These are phyloP conservation scores for Diabrotica undecimpunctata DNA, from an alignment of 1,140 invertebrate species.

Conservation along the genomic window DNA sequence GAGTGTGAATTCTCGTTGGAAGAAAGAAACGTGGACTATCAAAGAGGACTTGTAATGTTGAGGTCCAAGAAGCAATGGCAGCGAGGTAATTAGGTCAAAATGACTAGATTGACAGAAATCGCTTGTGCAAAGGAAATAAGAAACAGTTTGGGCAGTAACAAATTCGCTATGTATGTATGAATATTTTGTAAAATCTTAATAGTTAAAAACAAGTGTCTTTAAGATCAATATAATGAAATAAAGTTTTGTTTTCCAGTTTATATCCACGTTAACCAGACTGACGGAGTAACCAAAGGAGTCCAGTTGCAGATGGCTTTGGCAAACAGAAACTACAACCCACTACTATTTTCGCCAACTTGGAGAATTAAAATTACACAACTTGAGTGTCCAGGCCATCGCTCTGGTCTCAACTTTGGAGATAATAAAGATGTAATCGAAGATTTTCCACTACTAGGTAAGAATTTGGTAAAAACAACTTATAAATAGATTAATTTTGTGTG, in stretches of 20 bases:
- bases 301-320: conserved; percentile 30
- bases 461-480: neutral
- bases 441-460: conserved; percentile 36
- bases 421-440: conserved; percentile 28
- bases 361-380: conserved; percentile 60
- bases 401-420: conserved; percentile 16
- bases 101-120: too few relatives aligned
- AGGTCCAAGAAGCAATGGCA: too few relatives aligned
- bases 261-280: conserved; percentile 32
- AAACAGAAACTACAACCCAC: conserved; percentile 39
- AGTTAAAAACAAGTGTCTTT: too few relatives aligned
- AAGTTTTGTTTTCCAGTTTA: conserved; percentile 29
- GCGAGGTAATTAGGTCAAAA: too few relatives aligned
- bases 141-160: too few relatives aligned
- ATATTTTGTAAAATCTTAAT: too few relatives aligned
- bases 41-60: too few relatives aligned
- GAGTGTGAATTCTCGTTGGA: too few relatives aligned
- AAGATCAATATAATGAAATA: too few relatives aligned
- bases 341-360: conserved; percentile 48
- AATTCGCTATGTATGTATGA: too few relatives aligned
- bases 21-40: too few relatives aligned
- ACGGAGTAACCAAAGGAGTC: conserved; percentile 25
- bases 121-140: too few relatives aligned
- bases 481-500: neutral
- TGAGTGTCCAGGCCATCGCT: conserved; percentile 49